Evolutionary conservation across 2,888 invertebrate genomes (phyloP).

Genomic region (Agrochola lota): DNA sequence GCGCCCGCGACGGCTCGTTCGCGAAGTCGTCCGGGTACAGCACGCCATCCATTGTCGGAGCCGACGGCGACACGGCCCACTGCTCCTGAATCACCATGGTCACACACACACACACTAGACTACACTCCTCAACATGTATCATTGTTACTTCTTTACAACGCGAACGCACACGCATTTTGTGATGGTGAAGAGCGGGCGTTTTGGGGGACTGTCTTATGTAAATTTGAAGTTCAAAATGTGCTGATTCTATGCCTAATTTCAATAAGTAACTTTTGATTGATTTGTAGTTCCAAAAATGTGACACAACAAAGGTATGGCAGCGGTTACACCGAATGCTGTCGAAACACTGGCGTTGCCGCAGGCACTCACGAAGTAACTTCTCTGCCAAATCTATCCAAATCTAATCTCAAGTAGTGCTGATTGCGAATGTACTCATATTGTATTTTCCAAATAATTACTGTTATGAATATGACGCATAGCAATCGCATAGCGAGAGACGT

Average conservation of each 20-base stretch:
- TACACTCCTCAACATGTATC: constrained; percentile 40
- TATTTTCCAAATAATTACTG: constrained; percentile 39
- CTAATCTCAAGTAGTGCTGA: constrained; percentile 43
- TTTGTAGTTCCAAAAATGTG: background rate
- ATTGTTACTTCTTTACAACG: constrained; percentile 8
- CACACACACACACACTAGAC: constrained; percentile 37
- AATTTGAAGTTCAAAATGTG: background rate
- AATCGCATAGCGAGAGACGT: constrained; percentile 18
- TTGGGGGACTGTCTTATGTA: background rate
- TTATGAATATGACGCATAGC: constrained; percentile 36
- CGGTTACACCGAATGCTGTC: constrained; percentile 2
- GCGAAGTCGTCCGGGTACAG: constrained; percentile 92
- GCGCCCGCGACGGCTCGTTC: constrained; percentile 88
- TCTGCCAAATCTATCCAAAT: constrained; percentile 29
- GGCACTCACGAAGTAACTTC: constrained; percentile 1
- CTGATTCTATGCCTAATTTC: background rate
- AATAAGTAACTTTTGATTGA: background rate
- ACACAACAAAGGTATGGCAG: background rate
- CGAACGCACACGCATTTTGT: constrained; percentile 20
- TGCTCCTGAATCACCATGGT: constrained; percentile 76
- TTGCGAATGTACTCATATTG: constrained; percentile 3
- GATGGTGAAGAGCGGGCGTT: background rate
- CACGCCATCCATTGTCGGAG: constrained; percentile 88
- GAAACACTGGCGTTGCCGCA: constrained; percentile 6
- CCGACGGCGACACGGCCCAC: constrained; percentile 83